These are phyloP conservation scores for Eidolon dupreanum DNA, from an alignment of 2,797 vertebrate species.

Conservation along the genomic window DNA sequence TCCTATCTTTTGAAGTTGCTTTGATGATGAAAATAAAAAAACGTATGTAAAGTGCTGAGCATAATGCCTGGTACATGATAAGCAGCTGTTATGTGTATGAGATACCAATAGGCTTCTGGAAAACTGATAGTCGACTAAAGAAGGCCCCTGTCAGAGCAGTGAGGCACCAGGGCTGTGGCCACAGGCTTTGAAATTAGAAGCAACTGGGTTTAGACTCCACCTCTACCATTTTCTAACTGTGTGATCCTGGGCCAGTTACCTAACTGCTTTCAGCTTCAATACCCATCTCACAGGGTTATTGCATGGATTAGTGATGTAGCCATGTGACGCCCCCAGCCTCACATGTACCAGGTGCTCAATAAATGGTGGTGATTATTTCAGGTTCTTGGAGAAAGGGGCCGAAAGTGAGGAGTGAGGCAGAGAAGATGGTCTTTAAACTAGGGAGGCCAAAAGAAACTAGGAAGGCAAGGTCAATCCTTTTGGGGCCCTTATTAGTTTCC, in stretches of 20 bases:
- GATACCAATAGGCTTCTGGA: not conserved
- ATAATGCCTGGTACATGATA: not conserved
- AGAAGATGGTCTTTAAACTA: not conserved
- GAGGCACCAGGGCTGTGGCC: not conserved
- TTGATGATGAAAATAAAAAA: not conserved
- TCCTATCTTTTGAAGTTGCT: not conserved
- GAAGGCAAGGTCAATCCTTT: not conserved
- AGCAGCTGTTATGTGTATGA: not conserved
- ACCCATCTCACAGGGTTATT: too few species aligned
- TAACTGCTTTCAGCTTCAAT: not conserved
- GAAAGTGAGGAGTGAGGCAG: not conserved
- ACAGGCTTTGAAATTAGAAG: not conserved
- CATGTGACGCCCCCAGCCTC: not conserved
- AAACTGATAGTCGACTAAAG: not conserved
- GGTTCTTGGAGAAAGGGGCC: slow-evolving; percentile 20
- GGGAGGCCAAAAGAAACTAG: not conserved
- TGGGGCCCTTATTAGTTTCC: not conserved
- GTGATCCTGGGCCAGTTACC: not conserved
- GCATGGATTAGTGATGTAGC: not conserved
- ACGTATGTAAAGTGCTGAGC: not conserved
- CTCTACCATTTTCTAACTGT: not conserved
- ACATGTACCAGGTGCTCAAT: not conserved
- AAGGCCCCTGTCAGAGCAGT: not conserved
- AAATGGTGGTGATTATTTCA: not conserved
- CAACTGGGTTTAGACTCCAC: not conserved